Conservation (phyloP, 2,888 invertebrate genomes). For the Toxonevra muliebris region DNA sequence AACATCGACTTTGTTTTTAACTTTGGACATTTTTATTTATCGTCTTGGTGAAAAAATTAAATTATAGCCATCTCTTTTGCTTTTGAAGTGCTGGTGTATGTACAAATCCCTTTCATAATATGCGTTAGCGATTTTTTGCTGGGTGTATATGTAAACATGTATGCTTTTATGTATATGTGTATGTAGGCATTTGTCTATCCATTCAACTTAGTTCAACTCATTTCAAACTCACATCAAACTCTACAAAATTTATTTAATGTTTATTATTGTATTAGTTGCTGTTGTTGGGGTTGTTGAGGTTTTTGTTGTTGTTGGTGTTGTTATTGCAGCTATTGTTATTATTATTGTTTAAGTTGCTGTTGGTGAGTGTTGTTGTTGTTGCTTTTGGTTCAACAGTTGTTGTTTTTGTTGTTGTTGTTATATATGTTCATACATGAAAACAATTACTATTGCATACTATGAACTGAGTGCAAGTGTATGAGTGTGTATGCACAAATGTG, state of each 20-base stretch:
- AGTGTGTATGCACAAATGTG: not conserved
- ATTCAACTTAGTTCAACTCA: not conserved
- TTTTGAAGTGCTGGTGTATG: too few species aligned
- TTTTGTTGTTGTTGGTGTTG: conserved; percentile 6
- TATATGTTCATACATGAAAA: not conserved
- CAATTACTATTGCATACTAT: too few species aligned
- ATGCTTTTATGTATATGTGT: too few species aligned
- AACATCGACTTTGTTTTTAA: too few species aligned
- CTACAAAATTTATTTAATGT: conserved; percentile 6
- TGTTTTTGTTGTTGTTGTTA: conserved; percentile 16
- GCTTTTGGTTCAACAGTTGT: conserved; percentile 1
- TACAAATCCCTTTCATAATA: too few species aligned
- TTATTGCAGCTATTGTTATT: conserved; percentile 16
- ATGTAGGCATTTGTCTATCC: too few species aligned
- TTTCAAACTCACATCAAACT: conserved; percentile 9
- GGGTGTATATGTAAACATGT: too few species aligned
- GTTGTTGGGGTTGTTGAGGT: conserved; percentile 14
- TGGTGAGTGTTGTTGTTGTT: conserved; percentile 6
- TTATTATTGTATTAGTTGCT: conserved; percentile 14
- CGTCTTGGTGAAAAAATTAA: too few species aligned
- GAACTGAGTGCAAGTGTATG: too few species aligned
- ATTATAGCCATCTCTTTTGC: too few species aligned
- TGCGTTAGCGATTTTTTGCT: too few species aligned
- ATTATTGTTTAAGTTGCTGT: conserved; percentile 17
- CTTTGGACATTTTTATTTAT: too few species aligned